phyloP scores from a whole-genome alignment of 2,113 vertebrate species.

The Penelope pileata region DNA sequence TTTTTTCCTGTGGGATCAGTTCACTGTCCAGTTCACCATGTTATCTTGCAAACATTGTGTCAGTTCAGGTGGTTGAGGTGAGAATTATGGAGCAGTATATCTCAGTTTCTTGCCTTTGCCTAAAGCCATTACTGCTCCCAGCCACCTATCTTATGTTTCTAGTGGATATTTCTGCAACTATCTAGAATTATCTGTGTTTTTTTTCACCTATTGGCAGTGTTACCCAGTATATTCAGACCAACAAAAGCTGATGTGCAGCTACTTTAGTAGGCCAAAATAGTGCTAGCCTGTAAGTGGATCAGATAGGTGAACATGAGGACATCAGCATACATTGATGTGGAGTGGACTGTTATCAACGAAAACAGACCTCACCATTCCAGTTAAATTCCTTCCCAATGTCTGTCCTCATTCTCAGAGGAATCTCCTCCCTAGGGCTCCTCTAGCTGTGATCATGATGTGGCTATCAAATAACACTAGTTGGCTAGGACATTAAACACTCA shows the following conservation, averaged over 20 bases:
- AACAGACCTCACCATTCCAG: not conserved
- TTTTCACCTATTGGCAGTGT: not conserved
- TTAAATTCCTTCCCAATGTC: not conserved
- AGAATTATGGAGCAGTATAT: not conserved
- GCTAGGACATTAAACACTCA: not conserved
- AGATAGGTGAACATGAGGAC: not conserved
- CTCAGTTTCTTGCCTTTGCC: not conserved
- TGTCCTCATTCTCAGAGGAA: not conserved
- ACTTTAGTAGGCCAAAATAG: not conserved
- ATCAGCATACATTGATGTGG: not conserved
- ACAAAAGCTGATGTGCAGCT: not conserved
- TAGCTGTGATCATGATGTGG: not conserved
- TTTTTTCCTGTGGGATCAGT: not conserved
- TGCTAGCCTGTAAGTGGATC: not conserved
- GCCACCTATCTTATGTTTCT: rapidly evolving
- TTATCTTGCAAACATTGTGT: not conserved
- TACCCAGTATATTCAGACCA: not conserved
- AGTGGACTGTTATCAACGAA: not conserved
- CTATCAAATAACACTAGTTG: not conserved
- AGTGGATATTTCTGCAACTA: not conserved
- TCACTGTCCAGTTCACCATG: not conserved
- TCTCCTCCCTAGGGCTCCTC: not conserved
- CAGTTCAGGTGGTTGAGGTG: not conserved
- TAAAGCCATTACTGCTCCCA: not conserved
- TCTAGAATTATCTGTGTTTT: not conserved